These are phyloP conservation scores for Colius striatus DNA, from an alignment of 2,113 vertebrate species.

Conservation along the genomic window DNA sequence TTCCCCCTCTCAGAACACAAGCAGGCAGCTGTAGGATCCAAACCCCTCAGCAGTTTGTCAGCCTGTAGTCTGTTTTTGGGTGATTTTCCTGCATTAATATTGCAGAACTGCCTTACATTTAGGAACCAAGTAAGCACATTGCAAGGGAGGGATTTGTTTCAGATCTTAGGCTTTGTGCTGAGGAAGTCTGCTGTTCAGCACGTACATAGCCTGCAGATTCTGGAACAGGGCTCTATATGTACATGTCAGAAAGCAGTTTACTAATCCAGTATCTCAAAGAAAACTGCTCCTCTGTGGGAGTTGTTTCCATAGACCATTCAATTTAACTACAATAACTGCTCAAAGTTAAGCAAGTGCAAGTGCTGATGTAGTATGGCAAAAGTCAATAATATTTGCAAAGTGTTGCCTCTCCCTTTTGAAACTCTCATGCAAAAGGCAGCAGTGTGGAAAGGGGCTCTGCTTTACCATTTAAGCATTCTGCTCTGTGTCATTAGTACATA, in stretches of 20 bases:
- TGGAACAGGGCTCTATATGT: background rate
- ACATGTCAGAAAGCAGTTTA: background rate
- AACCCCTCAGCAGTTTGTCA: background rate
- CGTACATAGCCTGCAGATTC: background rate
- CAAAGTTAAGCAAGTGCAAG: slow-evolving; percentile 19
- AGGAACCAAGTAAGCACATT: background rate
- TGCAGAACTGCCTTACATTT: background rate
- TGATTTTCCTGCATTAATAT: background rate
- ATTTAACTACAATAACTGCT: background rate
- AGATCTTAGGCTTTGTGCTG: background rate
- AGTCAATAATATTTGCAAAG: background rate
- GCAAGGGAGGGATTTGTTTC: background rate
- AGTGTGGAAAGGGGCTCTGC: background rate
- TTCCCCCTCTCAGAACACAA: background rate
- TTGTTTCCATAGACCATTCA: background rate
- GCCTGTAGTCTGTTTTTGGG: background rate
- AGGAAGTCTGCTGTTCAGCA: background rate
- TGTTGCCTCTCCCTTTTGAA: background rate
- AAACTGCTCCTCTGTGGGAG: background rate
- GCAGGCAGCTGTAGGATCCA: background rate
- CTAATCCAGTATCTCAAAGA: background rate
- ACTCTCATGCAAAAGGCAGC: background rate
- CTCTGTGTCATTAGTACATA: background rate
- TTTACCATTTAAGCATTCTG: background rate
- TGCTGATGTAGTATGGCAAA: background rate